phyloP scores from a whole-genome alignment of 2,888 invertebrate species.

The Tinea semifulvella region DNA sequence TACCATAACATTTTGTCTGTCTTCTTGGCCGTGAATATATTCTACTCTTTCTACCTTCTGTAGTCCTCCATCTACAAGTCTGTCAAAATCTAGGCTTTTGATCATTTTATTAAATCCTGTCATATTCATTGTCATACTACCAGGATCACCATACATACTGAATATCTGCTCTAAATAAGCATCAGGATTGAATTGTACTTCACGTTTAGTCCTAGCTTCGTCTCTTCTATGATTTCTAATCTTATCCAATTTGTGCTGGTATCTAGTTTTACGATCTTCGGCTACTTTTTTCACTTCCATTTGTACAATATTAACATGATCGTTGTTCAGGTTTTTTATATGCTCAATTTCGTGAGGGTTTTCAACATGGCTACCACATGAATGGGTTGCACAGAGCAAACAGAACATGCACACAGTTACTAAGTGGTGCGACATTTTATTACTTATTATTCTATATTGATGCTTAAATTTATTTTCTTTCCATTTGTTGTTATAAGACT shows the following conservation, averaged over 20 bases:
- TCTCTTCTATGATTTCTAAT: constrained; percentile 21
- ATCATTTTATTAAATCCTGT: constrained; percentile 77
- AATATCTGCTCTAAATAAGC: constrained; percentile 75
- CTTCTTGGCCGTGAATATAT: constrained; percentile 32
- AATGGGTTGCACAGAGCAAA: constrained; percentile 80
- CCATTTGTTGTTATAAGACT: constrained; percentile 1
- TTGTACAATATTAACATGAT: background rate
- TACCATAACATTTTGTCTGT: constrained; percentile 50
- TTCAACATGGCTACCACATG: constrained; percentile 77
- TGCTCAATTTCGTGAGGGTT: constrained; percentile 10
- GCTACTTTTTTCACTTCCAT: constrained; percentile 16
- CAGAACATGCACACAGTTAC: constrained; percentile 87
- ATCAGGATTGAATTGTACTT: constrained; percentile 51
- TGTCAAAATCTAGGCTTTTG: constrained; percentile 63
- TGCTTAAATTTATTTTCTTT: background rate
- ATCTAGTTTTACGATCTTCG: constrained; percentile 30
- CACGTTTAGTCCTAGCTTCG: constrained; percentile 30
- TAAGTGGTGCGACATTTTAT: constrained; percentile 62
- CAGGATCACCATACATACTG: constrained; percentile 70
- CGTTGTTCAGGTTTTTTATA: background rate
- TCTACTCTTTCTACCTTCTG: constrained; percentile 32
- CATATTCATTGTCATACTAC: constrained; percentile 69
- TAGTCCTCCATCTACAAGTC: constrained; percentile 52
- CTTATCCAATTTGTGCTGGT: constrained; percentile 38
- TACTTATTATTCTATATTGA: constrained; percentile 23